Evolutionary conservation across 2,113 vertebrate genomes (phyloP).

Genomic region (Ahaetulla prasina): DNA sequence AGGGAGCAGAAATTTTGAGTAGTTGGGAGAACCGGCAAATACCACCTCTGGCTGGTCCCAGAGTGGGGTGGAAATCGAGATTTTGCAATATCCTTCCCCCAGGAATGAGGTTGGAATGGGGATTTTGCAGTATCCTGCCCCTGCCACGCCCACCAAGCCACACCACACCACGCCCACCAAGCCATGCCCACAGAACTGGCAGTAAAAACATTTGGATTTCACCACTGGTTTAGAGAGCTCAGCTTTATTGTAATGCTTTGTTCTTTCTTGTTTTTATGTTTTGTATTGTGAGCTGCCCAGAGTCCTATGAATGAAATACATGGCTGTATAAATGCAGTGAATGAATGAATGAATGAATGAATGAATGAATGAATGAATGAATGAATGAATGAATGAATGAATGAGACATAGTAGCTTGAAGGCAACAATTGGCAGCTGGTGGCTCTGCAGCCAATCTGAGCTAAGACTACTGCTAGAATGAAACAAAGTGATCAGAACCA

Average conservation of each 20-base stretch:
- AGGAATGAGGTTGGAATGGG: too few species aligned
- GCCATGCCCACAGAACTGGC: too few species aligned
- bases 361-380: not conserved
- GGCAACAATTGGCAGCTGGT: not conserved
- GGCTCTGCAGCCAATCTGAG: not conserved
- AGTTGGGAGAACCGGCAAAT: too few species aligned
- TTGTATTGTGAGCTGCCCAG: not conserved
- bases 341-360: not conserved
- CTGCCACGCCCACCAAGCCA: too few species aligned
- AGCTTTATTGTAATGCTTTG: not conserved
- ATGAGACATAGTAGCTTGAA: not conserved
- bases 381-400: not conserved
- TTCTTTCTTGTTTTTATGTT: not conserved
- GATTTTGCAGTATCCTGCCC: too few species aligned
- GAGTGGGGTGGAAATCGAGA: too few species aligned
- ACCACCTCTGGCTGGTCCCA: too few species aligned
- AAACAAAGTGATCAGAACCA: not conserved
- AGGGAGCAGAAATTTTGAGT: too few species aligned
- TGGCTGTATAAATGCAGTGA: not conserved
- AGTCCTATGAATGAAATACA: not conserved
- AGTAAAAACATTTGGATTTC: too few species aligned
- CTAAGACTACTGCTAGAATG: not conserved
- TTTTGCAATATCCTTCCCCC: too few species aligned
- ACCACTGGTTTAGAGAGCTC: too few species aligned
- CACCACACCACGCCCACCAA: too few species aligned